phyloP scores from a whole-genome alignment of 2,113 vertebrate genomes.

The Eulacestoma nigropectus region DNA sequence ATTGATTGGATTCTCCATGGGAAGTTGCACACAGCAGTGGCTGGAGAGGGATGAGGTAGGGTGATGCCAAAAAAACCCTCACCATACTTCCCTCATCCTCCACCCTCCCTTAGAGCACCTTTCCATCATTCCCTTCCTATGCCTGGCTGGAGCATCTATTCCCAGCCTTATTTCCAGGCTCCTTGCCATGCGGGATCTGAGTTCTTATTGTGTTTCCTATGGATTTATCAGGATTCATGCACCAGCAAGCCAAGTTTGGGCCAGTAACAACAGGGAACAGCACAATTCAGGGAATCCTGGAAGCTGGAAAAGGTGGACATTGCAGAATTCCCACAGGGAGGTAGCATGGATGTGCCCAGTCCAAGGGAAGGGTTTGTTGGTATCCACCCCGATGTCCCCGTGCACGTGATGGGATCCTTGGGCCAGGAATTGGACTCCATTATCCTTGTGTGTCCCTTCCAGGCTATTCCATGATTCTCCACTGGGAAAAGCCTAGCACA shows the following conservation, averaged over 20 bases:
- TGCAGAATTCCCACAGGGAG: background rate
- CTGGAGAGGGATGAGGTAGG: background rate
- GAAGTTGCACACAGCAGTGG: background rate
- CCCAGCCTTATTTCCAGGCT: background rate
- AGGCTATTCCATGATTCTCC: background rate
- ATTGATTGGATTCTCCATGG: background rate
- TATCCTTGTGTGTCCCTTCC: background rate
- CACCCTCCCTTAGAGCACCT: background rate
- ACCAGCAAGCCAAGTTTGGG: background rate
- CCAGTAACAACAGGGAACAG: background rate
- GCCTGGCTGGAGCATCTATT: background rate
- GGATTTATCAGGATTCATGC: background rate
- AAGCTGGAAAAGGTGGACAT: background rate
- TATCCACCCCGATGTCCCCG: background rate
- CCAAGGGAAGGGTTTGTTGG: background rate
- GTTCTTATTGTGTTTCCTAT: fast-evolving
- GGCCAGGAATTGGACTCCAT: background rate
- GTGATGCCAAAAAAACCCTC: background rate
- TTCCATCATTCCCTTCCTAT: background rate
- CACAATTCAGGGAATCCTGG: background rate
- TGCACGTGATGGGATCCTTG: background rate
- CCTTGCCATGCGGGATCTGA: fast-evolving
- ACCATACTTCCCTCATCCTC: background rate
- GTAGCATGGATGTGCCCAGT: fast-evolving
- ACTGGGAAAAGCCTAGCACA: background rate